Conservation (phyloP, 2,797 vertebrate genomes). For the Chrysocyon brachyurus region DNA sequence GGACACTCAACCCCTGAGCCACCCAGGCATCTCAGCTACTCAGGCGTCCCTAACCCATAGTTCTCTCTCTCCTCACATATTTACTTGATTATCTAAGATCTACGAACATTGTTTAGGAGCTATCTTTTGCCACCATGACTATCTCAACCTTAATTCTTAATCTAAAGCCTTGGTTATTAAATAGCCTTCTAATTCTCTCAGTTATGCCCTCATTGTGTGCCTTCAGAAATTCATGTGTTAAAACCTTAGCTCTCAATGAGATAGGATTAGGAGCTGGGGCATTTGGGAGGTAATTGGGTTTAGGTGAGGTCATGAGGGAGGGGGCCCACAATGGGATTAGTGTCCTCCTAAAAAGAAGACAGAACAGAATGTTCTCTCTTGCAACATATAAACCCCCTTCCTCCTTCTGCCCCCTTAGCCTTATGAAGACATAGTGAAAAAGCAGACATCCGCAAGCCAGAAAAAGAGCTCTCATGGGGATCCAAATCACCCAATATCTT, state of each 20-base stretch:
- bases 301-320: background rate
- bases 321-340: background rate
- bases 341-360: background rate
- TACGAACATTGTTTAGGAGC: background rate
- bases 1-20: too few species aligned
- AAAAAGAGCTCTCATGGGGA: background rate
- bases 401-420: background rate
- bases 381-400: background rate
- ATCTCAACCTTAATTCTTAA: background rate
- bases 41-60: background rate
- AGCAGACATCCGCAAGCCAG: background rate
- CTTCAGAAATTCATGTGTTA: background rate
- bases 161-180: conserved; percentile 5
- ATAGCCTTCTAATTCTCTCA: background rate
- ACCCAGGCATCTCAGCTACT: too few species aligned
- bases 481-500: background rate
- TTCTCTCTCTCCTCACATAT: background rate
- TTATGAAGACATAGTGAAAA: background rate
- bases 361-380: background rate
- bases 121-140: background rate
- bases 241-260: background rate
- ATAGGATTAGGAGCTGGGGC: background rate
- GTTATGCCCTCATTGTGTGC: background rate
- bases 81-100: background rate
- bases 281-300: background rate